Evolutionary conservation across 2,113 vertebrate genomes (phyloP).

Genomic region (Poeciliopsis turrubarensis): DNA sequence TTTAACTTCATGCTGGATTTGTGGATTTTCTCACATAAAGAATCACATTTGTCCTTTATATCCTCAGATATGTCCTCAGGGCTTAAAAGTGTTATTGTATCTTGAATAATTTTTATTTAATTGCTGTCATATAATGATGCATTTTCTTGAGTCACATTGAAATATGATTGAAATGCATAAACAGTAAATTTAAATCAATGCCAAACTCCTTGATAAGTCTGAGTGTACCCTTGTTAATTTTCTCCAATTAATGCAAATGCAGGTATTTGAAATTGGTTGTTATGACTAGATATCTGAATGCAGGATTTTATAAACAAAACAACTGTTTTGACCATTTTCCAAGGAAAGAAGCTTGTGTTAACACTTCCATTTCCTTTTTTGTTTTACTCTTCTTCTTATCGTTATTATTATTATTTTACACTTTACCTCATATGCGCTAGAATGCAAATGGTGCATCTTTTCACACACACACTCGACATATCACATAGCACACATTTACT

Average conservation of each 20-base stretch:
- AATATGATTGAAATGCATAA: neutral
- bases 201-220: neutral
- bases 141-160: neutral
- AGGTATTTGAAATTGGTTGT: neutral
- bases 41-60: neutral
- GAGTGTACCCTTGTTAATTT: neutral
- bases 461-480: conserved; percentile 42
- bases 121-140: neutral
- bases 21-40: neutral
- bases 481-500: conserved; percentile 30
- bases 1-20: neutral
- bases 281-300: neutral
- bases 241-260: neutral
- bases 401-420: neutral
- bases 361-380: neutral
- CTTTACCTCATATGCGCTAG: conserved; percentile 13
- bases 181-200: neutral
- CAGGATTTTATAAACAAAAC: neutral
- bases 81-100: too few species aligned
- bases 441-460: conserved; percentile 31
- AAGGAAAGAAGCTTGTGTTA: neutral
- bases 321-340: neutral
- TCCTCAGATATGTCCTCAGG: too few species aligned
- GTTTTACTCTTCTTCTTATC: neutral
- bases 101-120: neutral